These are phyloP conservation scores for Cottoperca gobio DNA, from an alignment of 2,797 vertebrate species.

Conservation along the genomic window DNA sequence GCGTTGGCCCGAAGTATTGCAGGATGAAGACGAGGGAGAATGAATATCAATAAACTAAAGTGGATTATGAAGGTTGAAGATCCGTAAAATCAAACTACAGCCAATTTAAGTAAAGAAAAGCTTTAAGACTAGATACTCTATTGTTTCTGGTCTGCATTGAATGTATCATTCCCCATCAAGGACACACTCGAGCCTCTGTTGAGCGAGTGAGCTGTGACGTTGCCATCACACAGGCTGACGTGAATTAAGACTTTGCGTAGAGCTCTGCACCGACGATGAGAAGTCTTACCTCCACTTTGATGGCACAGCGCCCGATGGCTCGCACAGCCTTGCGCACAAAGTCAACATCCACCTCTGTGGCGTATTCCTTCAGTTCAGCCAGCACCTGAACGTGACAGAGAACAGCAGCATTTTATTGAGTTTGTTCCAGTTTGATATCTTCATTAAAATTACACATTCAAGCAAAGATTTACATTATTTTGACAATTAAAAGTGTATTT, in stretches of 20 bases:
- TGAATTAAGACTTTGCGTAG: background rate
- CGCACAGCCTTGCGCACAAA: slow-evolving; percentile 97
- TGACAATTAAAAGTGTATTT: background rate
- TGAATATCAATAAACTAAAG: background rate
- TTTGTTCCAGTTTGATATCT: background rate
- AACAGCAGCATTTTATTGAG: background rate
- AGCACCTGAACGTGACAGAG: slow-evolving; percentile 86
- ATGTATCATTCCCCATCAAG: too few relatives aligned
- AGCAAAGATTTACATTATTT: background rate
- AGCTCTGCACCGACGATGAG: background rate
- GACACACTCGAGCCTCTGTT: too few relatives aligned
- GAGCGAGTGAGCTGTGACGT: background rate
- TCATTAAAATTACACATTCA: background rate
- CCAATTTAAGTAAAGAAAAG: background rate
- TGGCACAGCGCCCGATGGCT: slow-evolving; percentile 97
- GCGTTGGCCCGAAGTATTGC: background rate
- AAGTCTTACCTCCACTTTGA: slow-evolving; percentile 95
- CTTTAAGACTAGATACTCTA: background rate
- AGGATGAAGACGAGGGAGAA: background rate
- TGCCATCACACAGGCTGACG: background rate
- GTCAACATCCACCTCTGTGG: slow-evolving; percentile 98
- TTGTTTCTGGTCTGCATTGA: background rate
- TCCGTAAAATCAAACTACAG: background rate
- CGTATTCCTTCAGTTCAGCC: slow-evolving; percentile 97
- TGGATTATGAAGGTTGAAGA: background rate